These are phyloP conservation scores for Thomomys bottae DNA, from an alignment of 2,113 vertebrate species.

Conservation along the genomic window DNA sequence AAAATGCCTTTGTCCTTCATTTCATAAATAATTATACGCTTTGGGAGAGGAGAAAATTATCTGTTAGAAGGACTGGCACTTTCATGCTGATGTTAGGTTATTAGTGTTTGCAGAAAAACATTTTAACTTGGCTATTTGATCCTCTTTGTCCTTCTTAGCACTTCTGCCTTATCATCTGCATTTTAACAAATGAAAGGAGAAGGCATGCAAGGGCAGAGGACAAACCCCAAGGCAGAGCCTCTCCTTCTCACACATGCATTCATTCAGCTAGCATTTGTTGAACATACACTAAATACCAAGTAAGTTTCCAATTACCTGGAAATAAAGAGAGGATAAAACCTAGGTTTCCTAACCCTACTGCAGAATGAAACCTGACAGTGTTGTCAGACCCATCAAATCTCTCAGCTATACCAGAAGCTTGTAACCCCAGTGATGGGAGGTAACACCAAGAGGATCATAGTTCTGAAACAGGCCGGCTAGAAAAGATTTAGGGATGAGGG, in stretches of 20 bases:
- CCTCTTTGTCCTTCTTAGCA: constrained; percentile 45
- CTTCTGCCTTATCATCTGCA: not conserved
- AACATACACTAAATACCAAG: constrained; percentile 56
- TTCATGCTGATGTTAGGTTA: constrained; percentile 35
- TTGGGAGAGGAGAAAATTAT: not conserved
- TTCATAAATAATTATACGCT: constrained; percentile 52
- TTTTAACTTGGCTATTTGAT: constrained; percentile 58
- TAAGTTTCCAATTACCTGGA: not conserved
- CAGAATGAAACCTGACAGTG: not conserved
- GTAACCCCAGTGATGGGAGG: no score
- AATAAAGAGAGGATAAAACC: constrained; percentile 8
- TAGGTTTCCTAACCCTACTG: not conserved
- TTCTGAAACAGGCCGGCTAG: no score
- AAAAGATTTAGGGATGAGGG: no score
- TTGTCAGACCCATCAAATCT: not conserved
- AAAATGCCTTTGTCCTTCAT: constrained; percentile 57
- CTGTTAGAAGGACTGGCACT: not conserved
- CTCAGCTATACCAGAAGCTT: not conserved
- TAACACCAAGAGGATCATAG: no score
- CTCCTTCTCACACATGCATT: not conserved
- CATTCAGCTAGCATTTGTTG: not conserved
- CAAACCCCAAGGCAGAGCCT: not conserved
- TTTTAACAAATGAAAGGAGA: constrained; percentile 59
- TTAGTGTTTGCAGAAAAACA: constrained; percentile 41
- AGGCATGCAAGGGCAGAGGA: constrained; percentile 29